Evolutionary conservation across 1,140 invertebrate species (phyloP).

Genomic region (Rhysida immarginata): DNA sequence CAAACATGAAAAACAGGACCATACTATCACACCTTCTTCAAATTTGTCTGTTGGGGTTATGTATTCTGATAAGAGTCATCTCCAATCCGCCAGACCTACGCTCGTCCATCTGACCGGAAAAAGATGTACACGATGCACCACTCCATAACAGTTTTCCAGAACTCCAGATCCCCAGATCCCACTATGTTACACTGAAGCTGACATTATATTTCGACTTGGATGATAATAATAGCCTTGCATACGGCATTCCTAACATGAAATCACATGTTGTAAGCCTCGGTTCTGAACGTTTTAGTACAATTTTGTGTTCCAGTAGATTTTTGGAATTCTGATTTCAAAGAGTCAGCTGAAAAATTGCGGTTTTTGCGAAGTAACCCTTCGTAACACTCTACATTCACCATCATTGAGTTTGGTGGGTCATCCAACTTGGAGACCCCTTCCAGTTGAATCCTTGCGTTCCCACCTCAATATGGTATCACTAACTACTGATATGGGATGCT

Average conservation of each 20-base stretch:
- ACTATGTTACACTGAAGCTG: not conserved
- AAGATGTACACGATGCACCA: not conserved
- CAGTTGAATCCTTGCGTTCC: not conserved
- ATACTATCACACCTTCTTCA: not conserved
- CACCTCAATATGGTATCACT: not conserved
- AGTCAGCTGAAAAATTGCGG: not conserved
- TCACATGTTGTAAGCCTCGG: not conserved
- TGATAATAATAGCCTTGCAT: not conserved
- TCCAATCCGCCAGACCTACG: not conserved
- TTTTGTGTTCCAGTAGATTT: not conserved
- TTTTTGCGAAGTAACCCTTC: not conserved
- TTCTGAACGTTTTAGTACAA: not conserved
- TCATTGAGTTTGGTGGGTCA: not conserved
- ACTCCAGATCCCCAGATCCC: not conserved
- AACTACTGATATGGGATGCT: not conserved
- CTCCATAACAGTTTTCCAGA: not conserved
- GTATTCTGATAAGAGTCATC: not conserved
- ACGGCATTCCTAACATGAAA: not conserved
- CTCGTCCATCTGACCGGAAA: not conserved
- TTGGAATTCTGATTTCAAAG: not conserved
- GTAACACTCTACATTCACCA: not conserved
- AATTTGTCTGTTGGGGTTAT: not conserved
- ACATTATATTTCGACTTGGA: not conserved
- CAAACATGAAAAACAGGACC: not conserved
- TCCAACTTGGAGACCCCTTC: not conserved